Percentiles rank a stretch among this genome's conserved stretches.
Conservation (phyloP, 1,140 invertebrate species). For the Drosophila ohnishii region DNA sequence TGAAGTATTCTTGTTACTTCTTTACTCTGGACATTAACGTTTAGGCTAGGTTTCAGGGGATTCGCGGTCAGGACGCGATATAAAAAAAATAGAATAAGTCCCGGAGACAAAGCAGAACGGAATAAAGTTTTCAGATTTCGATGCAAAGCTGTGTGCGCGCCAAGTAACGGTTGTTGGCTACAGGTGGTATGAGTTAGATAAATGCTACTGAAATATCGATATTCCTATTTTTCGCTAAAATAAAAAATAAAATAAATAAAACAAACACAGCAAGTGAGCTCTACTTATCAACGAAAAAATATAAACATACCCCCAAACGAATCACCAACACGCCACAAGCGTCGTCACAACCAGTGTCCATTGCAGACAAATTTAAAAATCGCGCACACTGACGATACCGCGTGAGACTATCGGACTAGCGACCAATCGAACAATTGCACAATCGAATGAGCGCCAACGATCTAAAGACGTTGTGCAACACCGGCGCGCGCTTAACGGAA, state of each 20-base stretch:
- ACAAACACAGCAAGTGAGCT: conserved; percentile 34
- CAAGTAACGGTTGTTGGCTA: conserved; percentile 32
- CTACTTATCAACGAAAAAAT: conserved; percentile 29
- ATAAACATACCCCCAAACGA: conserved; percentile 13
- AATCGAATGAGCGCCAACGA: conserved; percentile 9
- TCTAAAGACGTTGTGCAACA: conserved; percentile 13
- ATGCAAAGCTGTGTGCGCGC: conserved; percentile 3
- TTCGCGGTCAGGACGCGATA: conserved; percentile 6
- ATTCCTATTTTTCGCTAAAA: too few relatives aligned
- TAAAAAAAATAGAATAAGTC: conserved; percentile 2
- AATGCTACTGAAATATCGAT: not conserved
- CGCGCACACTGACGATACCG: conserved; percentile 8
- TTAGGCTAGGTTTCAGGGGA: conserved; percentile 40
- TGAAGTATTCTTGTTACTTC: conserved; percentile 72
- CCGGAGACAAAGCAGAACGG: conserved; percentile 32
- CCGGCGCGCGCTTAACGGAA: conserved; percentile 19
- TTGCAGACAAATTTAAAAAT: conserved; percentile 24
- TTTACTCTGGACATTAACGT: conserved; percentile 24
- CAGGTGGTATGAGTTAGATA: not conserved
- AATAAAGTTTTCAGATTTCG: conserved; percentile 7
- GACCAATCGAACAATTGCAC: conserved; percentile 6
- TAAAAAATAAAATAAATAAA: too few relatives aligned
- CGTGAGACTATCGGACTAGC: conserved; percentile 12
- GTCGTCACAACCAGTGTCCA: conserved; percentile 7
- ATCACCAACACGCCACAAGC: conserved; percentile 12